Base-by-base conservation (phyloP, 2,113 vertebrate species). In the Bos indicus region DNA sequence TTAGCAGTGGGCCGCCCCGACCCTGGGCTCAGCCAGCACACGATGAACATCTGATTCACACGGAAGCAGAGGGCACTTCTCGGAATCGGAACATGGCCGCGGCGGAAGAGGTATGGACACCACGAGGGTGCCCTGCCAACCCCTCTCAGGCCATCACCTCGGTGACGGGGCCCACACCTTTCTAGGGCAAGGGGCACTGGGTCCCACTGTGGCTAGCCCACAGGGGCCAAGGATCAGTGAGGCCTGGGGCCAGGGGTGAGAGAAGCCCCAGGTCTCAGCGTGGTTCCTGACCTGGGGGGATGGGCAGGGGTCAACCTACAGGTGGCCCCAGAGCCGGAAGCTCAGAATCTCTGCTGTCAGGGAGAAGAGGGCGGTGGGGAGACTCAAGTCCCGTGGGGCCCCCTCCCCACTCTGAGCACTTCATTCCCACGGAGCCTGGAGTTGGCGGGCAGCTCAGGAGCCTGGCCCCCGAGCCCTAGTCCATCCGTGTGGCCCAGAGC, bases 1-100 rank as follows among this genome's bases (percentile, higher is more conserved):
- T 28, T 90, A 89, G 89, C 85, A 36, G 3, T 3, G 2, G 43
- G 67, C 91, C 7, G 36, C 36, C 51, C 51, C 60, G 3, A 4
- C 56, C 86, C 80, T 4, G n/a, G 54, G 52, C 40, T 56, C 71
- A 3, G 83, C 7, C 1, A 8, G 67, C 40, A 1, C 6, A 0
- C 51, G 30, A 36, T 81, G 82, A 90, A 86, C 88, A 54, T 52
- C 56, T 87, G 92, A 88, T 77, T 95, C 97, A 92, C 19, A n/a
- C 78, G 64, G 91, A 96, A 85, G 48, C 87, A 57, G 10, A 95
- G 26, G 21, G 26, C 36, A 25, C 36, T 40, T 92, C 91, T 87
- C 4, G 0, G 95, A 97, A 94, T 51, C 8, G 0, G n/a, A 74
- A 36, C 43, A 0, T 13, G 28, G 95, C 28, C 1, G 1, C 30